Percentiles rank a stretch among this genome's conserved stretches.
These are phyloP conservation scores for Epinephelus coioides DNA, from an alignment of 2,797 vertebrate genomes.

Conservation along the genomic window DNA sequence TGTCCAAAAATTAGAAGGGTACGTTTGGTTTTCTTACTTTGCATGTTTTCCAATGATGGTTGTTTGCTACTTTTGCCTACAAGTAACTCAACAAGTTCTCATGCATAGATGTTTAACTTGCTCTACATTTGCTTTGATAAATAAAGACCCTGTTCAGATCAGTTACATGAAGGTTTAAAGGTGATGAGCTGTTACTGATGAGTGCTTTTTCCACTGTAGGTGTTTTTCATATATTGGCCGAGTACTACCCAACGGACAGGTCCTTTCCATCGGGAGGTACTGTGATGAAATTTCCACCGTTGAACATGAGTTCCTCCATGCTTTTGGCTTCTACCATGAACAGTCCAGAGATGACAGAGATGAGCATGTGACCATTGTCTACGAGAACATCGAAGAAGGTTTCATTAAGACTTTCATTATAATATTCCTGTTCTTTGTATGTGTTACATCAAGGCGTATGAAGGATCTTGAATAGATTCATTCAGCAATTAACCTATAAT, in stretches of 20 bases:
- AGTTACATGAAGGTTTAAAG: not conserved
- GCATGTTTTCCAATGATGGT: not conserved
- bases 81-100: not conserved
- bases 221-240: conserved; percentile 90
- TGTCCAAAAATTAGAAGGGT: conserved; percentile 86
- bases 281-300: conserved; percentile 86
- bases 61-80: not conserved
- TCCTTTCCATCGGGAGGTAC: conserved; percentile 85
- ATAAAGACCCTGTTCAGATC: not conserved
- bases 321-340: conserved; percentile 93
- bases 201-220: conserved; percentile 69
- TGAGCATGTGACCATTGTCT: conserved; percentile 86
- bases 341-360: conserved; percentile 92
- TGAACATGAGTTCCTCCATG: conserved; percentile 91
- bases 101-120: not conserved
- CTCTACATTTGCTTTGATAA: not conserved
- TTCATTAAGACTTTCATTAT: conserved; percentile 36
- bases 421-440: not conserved
- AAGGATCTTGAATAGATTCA: not conserved
- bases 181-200: not conserved
- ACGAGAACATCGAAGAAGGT: conserved; percentile 86
- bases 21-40: conserved; percentile 41
- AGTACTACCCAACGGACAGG: conserved; percentile 52
- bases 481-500: not conserved
- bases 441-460: not conserved